phyloP scores from a whole-genome alignment of 1,140 invertebrate species.

The Phocides pigmalion region DNA sequence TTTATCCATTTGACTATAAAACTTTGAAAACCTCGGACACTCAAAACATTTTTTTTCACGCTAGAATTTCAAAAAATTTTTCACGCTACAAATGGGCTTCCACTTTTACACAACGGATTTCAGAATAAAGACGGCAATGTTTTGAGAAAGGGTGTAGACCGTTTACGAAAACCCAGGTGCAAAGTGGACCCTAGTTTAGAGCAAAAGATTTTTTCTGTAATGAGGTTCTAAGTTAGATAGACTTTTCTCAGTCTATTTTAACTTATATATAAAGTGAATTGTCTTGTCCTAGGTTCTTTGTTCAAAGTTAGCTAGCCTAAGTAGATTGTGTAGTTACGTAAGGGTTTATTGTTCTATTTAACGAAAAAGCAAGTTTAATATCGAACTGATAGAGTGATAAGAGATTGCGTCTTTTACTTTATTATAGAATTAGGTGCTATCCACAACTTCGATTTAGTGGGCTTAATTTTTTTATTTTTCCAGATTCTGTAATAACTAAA shows the following conservation, averaged over 20 bases:
- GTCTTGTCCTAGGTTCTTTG: background rate
- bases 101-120: too few relatives aligned
- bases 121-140: too few relatives aligned
- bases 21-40: too few relatives aligned
- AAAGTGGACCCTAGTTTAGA: background rate
- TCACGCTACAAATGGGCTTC: too few relatives aligned
- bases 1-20: too few relatives aligned
- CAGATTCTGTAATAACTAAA: too few relatives aligned
- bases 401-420: background rate
- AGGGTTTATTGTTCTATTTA: background rate
- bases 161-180: background rate
- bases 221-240: conserved; percentile 26
- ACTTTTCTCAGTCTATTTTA: conserved; percentile 16
- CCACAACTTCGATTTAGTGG: too few relatives aligned
- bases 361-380: conserved; percentile 33
- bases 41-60: too few relatives aligned
- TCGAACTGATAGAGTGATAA: background rate
- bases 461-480: too few relatives aligned
- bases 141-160: too few relatives aligned
- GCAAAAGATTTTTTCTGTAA: conserved; percentile 10
- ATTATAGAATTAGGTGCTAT: too few relatives aligned
- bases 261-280: background rate
- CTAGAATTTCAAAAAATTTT: too few relatives aligned
- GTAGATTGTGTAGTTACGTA: conserved; percentile 3
- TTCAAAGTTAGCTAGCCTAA: background rate